phyloP scores from a whole-genome alignment of 2,888 invertebrate species.

The Sipha maydis region DNA sequence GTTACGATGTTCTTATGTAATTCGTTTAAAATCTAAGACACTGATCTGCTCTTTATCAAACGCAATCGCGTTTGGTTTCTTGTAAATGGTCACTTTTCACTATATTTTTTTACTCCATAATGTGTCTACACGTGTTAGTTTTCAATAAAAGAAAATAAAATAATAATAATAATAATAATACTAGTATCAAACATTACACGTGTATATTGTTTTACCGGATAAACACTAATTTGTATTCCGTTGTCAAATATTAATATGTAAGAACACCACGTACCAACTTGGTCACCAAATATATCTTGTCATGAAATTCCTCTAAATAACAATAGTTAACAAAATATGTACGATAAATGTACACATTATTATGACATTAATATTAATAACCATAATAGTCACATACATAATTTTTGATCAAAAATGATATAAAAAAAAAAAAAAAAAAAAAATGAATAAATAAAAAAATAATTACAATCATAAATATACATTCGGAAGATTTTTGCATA shows the following conservation, averaged over 20 bases:
- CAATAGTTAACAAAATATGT: too few relatives aligned
- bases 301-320: not conserved
- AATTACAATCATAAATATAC: not conserved
- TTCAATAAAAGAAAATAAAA: not conserved
- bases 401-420: too few relatives aligned
- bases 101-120: not conserved
- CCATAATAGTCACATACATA: too few relatives aligned
- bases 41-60: constrained; percentile 34
- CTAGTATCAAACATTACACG: not conserved
- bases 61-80: constrained; percentile 9
- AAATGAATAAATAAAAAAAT: too few relatives aligned
- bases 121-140: not conserved
- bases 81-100: constrained; percentile 10
- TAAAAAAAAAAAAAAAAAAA: not conserved
- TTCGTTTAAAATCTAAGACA: constrained; percentile 35
- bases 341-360: too few relatives aligned
- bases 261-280: not conserved
- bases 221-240: constrained; percentile 21
- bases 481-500: too few relatives aligned
- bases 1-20: constrained; percentile 4
- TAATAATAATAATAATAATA: not conserved
- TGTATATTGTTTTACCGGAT: not conserved
- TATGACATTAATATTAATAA: too few relatives aligned
- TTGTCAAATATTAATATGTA: not conserved
- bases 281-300: not conserved